phyloP scores from a whole-genome alignment of 2,888 invertebrate genomes.

The Rhingia campestris region DNA sequence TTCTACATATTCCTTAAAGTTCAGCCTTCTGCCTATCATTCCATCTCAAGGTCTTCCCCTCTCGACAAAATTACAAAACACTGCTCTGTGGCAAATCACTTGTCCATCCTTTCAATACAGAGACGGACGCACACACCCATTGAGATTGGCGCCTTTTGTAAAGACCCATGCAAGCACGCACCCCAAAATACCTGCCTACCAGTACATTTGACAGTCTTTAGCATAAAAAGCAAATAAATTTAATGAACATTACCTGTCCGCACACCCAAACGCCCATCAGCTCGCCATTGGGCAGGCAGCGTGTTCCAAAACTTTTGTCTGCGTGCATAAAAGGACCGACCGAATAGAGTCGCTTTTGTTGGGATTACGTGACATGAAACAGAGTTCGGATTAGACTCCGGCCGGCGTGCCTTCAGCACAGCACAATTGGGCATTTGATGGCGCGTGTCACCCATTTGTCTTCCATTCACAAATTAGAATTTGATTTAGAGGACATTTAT shows the following conservation, averaged over 20 bases:
- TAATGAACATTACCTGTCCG: slow-evolving; percentile 63
- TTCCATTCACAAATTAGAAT: slow-evolving; percentile 73
- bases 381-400: slow-evolving; percentile 48
- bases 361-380: slow-evolving; percentile 72
- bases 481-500: slow-evolving; percentile 74
- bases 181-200: background rate
- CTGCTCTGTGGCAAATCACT: slow-evolving; percentile 27
- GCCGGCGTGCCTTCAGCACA: slow-evolving; percentile 43
- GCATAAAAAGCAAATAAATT: slow-evolving; percentile 69
- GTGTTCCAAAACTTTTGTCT: no score
- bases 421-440: slow-evolving; percentile 71
- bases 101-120: background rate
- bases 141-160: background rate
- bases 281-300: no score
- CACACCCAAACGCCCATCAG: slow-evolving; percentile 10
- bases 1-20: no score
- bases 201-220: slow-evolving; percentile 25
- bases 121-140: background rate
- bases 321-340: slow-evolving; percentile 38
- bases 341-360: slow-evolving; percentile 64
- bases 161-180: slow-evolving; percentile 15
- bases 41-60: no score
- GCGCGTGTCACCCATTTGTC: slow-evolving; percentile 73
- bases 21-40: no score
- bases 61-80: background rate